Base-by-base conservation (phyloP, 1,140 invertebrate species). In the Mercenaria mercenaria region DNA sequence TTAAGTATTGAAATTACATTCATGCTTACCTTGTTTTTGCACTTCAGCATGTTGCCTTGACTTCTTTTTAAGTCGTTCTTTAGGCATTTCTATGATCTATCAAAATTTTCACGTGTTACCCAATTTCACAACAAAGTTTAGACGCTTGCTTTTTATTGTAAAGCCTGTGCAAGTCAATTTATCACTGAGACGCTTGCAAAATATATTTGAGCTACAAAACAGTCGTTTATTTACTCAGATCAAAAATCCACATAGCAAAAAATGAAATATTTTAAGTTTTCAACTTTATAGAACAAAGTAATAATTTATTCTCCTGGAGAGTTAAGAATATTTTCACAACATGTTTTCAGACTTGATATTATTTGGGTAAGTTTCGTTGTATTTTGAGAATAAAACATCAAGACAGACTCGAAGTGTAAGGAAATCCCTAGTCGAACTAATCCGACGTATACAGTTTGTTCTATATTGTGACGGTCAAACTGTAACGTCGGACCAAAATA, bases 21-120 rank as follows among this genome's bases (percentile, higher is more conserved):
- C n/a, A n/a, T n/a, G n/a, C n/a, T 43, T 89, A 89, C 88, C 88
- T 64, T 89, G 88, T 34, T 89, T 89, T 50, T 89, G 88, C 10
- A 89, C 69, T 50, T 83, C 88, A 23, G 43, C 52, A 77, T 89
- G 88, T 18, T 89, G 88, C 59, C 88, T 72, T 10, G 67, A 61
- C 34, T 76, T 89, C 69, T 89, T 89, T 74, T 77, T 32, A 10
- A 67, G 69, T 47, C 81, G 50, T 74, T 76, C 81, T 59, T 89
- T 89, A 13, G 88, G 88, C 88, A 89, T 89, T 74, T 69, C 84
- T 26, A 20, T 37, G 4, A n/a, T 20, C 34, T 1, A 72, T 29
- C 20, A 47, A 26, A 69, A 47, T 41, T 39, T 74, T 85, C 83
- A 85, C 83, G 69, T 85, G 83, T 74, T 72, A 50, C 39, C 29